Base-by-base conservation (phyloP, 2,113 vertebrate genomes). In the Hemiprocne comata region DNA sequence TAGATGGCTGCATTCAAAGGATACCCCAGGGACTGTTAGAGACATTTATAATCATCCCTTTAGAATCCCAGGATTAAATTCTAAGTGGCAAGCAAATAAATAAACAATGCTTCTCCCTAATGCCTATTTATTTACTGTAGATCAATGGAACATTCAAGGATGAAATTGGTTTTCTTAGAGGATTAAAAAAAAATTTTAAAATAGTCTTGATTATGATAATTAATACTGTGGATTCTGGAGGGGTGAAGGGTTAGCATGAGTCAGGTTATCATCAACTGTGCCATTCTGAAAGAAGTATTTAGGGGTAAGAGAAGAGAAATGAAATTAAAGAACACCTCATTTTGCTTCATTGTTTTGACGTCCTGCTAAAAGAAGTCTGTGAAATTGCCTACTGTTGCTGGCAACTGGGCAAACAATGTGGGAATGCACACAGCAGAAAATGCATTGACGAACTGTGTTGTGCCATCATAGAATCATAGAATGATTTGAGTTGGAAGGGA, bases 121-220 rank as follows among this genome's bases (percentile, higher is more conserved):
- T 95, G 93, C 66, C 91, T 89, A 89, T 95, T 96, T 96, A 86
- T 93, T 94, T 93, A 80, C 82, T 55, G 77, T 92, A 94, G 88
- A 90, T 97, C 95, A 96, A 94, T 92, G 94, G 82, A 93, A 97
- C 93, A 44, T 91, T 94, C 93, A 96, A 94, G 76, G 92, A 96
- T 95, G 88, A 95, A 93, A 96, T 95, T 95, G 92, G 89, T 95
- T 96, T 97, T 93, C 90, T 74, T 87, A 89, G 65, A 89, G 64
- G 65, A 94, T 94, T 87, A 88, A 94, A 94, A 87, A 42, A 94
- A 85, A 93, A 94, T 93, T 93, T 94, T 95, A 50, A 93, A 96
- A 89, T 94, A 95, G 61, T 26, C 53, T 94, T 91, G 95, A 92
- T 92, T 81, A 72, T 53, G 21, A 88, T 79, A 91, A 87, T 87